Evolutionary conservation across 2,797 vertebrate genomes (phyloP), one percentile per base, ranked within the genome.

Genomic region (Euphonia xanthogaster): DNA sequence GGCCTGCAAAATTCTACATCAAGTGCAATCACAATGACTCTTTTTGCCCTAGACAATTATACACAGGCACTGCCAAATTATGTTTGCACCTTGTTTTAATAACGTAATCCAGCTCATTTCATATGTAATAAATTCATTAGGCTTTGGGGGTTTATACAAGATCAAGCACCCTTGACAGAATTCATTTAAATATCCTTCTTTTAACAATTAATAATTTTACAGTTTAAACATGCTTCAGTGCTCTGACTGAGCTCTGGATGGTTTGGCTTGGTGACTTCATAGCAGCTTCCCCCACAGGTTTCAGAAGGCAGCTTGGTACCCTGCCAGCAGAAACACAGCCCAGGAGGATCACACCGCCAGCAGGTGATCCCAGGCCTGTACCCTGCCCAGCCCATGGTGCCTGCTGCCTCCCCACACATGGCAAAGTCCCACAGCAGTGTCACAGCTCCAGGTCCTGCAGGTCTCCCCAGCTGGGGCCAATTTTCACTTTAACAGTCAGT

Each of bases 391-490:
- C 12, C 68, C 28, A 1, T 0, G 12, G 51, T 3, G 3, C 44
- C 45, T 31, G 30, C 39, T 2, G 27, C 55, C 39, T 53, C 74
- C 18, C 12, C 33, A 30, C 1, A 0, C 0, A 0, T 1, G 1
- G 42, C 50, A 57, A 24, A 47, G 33, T 6, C 30, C 3, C 42
- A 2, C 39, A 42, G 57, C 20, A 6, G 31, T 40, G 6, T 68
- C 94, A 99, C 42, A 99, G 93, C 73, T 99, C 98, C 6, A 99
- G 94, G 60, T 99, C 99, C 96, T 99, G 98, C 87, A 99, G 97
- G 78, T 98, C 98, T 19, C 99, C 99, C 99, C 99, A 99, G 96
- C 99, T 99, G 40, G 98, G 96, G 65, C 99, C 99, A 55, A 98
- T 97, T 97, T 98, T 99, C 81, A 99, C 97, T 97, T 99, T 99